Evolutionary conservation across 2,888 invertebrate genomes (phyloP).

Genomic region (Adineta ricciae): DNA sequence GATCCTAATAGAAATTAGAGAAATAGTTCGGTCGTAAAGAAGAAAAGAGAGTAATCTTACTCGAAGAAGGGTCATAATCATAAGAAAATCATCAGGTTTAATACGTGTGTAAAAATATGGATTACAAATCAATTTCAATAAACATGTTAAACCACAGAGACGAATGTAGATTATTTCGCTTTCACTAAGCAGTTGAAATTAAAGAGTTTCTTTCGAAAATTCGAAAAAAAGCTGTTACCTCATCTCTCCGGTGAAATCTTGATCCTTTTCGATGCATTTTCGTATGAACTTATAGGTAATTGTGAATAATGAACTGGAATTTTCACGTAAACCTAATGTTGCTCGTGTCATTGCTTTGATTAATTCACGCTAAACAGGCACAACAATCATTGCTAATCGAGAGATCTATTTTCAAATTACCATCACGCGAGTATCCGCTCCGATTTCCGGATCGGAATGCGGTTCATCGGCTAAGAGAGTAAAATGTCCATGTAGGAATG

Average conservation of each 20-base stretch:
- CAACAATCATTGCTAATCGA: background rate
- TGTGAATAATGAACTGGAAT: background rate
- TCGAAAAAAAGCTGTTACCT: background rate
- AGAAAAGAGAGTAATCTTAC: background rate
- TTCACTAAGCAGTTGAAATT: slow-evolving; percentile 1
- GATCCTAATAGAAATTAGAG: background rate
- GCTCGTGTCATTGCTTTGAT: slow-evolving; percentile 13
- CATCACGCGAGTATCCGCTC: background rate
- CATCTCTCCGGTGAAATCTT: background rate
- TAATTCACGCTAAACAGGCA: background rate
- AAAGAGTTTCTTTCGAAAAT: background rate
- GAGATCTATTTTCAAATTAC: background rate
- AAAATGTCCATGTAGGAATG: background rate
- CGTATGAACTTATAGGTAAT: background rate
- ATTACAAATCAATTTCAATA: slow-evolving; percentile 15
- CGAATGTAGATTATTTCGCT: background rate
- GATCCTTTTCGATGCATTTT: slow-evolving; percentile 10
- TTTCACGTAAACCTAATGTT: background rate
- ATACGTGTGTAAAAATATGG: slow-evolving; percentile 9
- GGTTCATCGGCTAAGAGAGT: slow-evolving; percentile 6
- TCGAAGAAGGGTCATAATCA: background rate
- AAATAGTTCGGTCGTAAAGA: background rate
- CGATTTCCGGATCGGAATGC: background rate
- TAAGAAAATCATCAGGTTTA: slow-evolving; percentile 15
- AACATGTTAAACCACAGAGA: slow-evolving; percentile 11